These are phyloP conservation scores for Archilochus colubris DNA, from an alignment of 2,113 vertebrate genomes.

Conservation along the genomic window DNA sequence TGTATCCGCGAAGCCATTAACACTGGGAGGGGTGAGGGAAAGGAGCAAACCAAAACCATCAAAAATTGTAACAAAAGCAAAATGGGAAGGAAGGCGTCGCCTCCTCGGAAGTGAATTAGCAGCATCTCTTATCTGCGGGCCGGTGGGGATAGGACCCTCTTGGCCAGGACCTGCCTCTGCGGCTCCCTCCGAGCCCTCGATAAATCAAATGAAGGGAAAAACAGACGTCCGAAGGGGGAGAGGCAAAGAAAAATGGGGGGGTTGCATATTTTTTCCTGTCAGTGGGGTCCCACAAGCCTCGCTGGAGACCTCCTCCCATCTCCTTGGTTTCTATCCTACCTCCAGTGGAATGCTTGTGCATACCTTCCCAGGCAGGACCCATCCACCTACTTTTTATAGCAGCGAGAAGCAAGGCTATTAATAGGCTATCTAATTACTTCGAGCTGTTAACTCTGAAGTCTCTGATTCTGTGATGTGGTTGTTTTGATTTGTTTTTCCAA, in stretches of 20 bases:
- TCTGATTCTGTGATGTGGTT: constrained; percentile 53
- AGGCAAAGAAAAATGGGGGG: neutral
- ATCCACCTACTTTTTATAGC: neutral
- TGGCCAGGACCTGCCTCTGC: neutral
- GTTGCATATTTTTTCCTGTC: neutral
- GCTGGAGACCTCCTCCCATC: neutral
- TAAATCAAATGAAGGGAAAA: constrained; percentile 58
- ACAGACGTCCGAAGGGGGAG: neutral
- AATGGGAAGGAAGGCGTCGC: neutral
- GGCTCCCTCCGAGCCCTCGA: neutral
- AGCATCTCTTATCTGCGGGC: neutral
- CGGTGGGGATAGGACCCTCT: neutral
- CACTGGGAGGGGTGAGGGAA: neutral
- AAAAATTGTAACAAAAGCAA: neutral
- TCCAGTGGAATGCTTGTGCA: neutral
- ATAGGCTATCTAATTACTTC: constrained; percentile 20
- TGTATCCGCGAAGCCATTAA: neutral
- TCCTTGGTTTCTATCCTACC: neutral
- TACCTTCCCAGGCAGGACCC: neutral
- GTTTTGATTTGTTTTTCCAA: constrained; percentile 42
- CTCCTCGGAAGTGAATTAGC: neutral
- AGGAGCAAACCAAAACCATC: neutral
- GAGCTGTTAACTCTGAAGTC: constrained; percentile 8
- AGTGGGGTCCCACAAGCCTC: neutral
- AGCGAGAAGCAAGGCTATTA: neutral